Conservation (phyloP, 2,797 vertebrate species). For the Hippocampus kuda region DNA sequence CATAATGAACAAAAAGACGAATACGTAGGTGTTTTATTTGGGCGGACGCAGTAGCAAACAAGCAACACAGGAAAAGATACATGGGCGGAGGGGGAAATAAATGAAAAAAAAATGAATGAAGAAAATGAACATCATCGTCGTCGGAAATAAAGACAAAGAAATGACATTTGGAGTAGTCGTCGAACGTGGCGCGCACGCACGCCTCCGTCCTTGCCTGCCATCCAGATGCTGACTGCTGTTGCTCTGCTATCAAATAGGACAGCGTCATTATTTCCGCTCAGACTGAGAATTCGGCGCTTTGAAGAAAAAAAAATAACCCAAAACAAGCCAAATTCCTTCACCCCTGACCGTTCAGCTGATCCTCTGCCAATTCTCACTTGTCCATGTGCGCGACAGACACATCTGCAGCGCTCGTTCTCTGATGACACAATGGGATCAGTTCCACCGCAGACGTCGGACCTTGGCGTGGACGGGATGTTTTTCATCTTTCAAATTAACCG, state of each 20-base stretch:
- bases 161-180: not conserved
- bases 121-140: not conserved
- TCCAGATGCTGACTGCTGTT: conserved; percentile 3
- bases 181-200: not conserved
- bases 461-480: not conserved
- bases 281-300: not conserved
- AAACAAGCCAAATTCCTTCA: not conserved
- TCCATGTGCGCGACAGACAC: not conserved
- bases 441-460: not conserved
- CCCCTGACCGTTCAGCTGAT: not conserved
- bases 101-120: not conserved
- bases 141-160: not conserved
- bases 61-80: not conserved
- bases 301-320: not conserved
- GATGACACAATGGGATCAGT: conserved; percentile 3
- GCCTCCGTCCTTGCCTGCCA: not conserved
- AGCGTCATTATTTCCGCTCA: not conserved
- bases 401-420: no score
- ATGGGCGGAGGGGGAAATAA: not conserved
- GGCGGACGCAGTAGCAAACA: not conserved
- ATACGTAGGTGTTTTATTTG: not conserved
- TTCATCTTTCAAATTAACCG: not conserved
- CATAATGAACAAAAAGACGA: not conserved
- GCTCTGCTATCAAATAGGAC: not conserved
- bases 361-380: not conserved